Conservation (phyloP, 2,113 vertebrate species). For the Anarrhichthys ocellatus region DNA sequence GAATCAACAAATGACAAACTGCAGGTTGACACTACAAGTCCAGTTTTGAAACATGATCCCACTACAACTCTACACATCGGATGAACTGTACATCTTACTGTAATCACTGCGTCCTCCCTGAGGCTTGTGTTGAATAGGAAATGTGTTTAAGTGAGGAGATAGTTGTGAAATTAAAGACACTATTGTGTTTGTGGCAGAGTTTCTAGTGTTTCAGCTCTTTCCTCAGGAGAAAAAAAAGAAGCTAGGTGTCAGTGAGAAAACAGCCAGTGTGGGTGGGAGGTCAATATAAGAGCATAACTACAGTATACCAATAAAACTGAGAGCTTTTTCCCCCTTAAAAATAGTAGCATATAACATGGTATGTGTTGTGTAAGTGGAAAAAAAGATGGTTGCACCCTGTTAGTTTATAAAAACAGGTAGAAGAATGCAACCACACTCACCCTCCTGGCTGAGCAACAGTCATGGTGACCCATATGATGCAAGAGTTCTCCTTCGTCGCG, state of each 20-base stretch:
- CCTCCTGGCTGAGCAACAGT: neutral
- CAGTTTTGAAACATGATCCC: slow-evolving; percentile 4
- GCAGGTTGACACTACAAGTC: neutral
- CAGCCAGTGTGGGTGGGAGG: neutral
- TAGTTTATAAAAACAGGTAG: neutral
- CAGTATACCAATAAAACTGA: neutral
- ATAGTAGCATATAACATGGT: neutral
- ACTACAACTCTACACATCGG: neutral
- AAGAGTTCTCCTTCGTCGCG: neutral
- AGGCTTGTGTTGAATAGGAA: slow-evolving; percentile 3
- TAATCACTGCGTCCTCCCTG: neutral
- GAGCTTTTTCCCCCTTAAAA: neutral
- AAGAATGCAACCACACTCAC: neutral
- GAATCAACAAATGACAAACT: neutral
- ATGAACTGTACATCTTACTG: neutral
- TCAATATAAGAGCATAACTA: neutral
- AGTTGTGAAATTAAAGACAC: neutral
- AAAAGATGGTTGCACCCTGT: neutral
- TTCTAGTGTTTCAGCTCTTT: neutral
- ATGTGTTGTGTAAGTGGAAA: neutral
- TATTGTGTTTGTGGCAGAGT: neutral
- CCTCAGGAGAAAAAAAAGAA: neutral
- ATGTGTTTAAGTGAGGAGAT: neutral
- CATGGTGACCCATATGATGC: neutral
- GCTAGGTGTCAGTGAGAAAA: slow-evolving; percentile 10